Conservation (phyloP, 2,888 invertebrate genomes). For the Leptinotarsa rubiginosa region DNA sequence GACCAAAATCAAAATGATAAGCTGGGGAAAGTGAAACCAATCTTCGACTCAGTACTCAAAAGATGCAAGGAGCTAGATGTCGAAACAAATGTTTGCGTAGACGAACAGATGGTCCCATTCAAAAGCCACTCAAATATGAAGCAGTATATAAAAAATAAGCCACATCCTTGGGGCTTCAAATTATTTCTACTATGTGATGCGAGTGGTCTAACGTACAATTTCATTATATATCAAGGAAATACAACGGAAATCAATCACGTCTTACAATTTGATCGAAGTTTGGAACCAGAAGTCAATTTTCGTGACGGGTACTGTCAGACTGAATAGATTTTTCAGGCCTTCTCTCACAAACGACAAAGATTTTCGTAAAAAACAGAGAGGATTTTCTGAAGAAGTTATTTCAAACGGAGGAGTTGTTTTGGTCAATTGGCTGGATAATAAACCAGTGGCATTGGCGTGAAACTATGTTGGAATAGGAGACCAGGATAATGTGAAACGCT, state of each 20-base stretch:
- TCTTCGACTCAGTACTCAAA: constrained; percentile 20
- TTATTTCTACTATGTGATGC: constrained; percentile 3
- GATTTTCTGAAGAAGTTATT: no score
- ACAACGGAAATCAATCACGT: constrained; percentile 2
- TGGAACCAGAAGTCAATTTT: background rate
- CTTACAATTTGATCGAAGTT: background rate
- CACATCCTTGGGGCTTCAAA: constrained; percentile 21
- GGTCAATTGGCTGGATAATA: constrained; percentile 14
- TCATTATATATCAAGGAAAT: constrained; percentile 19
- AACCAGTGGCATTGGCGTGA: constrained; percentile 8
- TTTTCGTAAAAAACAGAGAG: no score
- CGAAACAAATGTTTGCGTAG: background rate
- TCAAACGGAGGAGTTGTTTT: background rate
- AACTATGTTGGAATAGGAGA: constrained; percentile 7
- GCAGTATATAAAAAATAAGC: no score
- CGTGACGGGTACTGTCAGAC: background rate
- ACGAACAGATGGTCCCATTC: no score
- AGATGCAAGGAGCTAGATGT: constrained; percentile 21
- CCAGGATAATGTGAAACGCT: constrained; percentile 16
- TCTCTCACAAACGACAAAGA: background rate
- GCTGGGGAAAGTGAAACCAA: constrained; percentile 17
- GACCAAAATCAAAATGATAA: constrained; percentile 6
- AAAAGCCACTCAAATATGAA: no score
- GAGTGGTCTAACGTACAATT: constrained; percentile 20
- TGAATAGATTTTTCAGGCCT: no score